Evolutionary conservation across 2,888 invertebrate species (phyloP).

Genomic region (Latrodectus hesperus): DNA sequence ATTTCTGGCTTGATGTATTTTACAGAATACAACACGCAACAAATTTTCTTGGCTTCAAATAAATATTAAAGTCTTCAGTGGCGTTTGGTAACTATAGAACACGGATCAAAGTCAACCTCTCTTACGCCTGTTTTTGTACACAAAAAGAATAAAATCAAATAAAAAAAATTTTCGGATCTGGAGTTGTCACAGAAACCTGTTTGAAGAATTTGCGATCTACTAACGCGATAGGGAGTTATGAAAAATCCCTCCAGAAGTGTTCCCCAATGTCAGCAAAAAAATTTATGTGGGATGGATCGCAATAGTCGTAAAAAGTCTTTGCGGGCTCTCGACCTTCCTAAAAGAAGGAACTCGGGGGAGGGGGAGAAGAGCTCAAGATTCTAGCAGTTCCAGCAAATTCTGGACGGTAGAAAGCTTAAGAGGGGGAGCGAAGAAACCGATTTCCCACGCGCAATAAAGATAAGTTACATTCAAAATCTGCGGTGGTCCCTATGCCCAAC

Average conservation of each 20-base stretch:
- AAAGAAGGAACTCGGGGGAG: conserved; percentile 6
- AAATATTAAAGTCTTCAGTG: too few species aligned
- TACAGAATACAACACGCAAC: too few species aligned
- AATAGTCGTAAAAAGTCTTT: conserved; percentile 62
- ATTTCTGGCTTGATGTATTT: too few species aligned
- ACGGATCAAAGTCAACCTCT: too few species aligned
- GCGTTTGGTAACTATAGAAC: too few species aligned
- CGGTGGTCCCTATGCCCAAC: conserved; percentile 48
- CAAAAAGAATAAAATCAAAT: background rate
- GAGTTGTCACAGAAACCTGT: conserved; percentile 61
- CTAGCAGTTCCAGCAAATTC: conserved; percentile 45
- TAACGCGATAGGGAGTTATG: conserved; percentile 69
- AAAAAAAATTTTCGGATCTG: conserved; percentile 33
- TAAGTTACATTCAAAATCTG: conserved; percentile 60
- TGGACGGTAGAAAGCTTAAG: conserved; percentile 6
- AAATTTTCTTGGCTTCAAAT: too few species aligned
- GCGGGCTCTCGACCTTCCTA: conserved; percentile 41
- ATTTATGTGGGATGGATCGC: conserved; percentile 63
- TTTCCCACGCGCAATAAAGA: conserved; percentile 67
- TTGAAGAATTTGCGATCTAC: conserved; percentile 67
- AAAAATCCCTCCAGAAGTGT: conserved; percentile 66
- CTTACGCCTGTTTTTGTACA: too few species aligned
- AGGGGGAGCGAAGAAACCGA: conserved; percentile 47
- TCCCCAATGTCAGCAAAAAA: conserved; percentile 67
- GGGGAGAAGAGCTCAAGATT: conserved; percentile 23